phyloP scores from a whole-genome alignment of 2,888 invertebrate species.

The Steinernema scapterisci region DNA sequence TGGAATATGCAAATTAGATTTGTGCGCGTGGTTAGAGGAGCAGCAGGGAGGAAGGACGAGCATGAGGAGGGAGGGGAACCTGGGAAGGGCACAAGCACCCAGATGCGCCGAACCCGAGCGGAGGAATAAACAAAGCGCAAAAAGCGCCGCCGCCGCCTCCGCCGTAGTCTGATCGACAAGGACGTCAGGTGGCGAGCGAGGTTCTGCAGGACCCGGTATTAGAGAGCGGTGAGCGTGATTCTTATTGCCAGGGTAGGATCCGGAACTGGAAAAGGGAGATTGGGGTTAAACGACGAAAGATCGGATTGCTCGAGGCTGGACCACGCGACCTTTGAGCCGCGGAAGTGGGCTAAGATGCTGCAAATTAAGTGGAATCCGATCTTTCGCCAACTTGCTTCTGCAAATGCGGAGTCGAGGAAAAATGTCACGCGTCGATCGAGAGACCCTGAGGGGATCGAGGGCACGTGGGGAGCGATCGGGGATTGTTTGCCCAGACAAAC shows the following conservation, averaged over 20 bases:
- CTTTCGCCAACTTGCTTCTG: constrained; percentile 27
- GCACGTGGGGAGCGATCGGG: constrained; percentile 6
- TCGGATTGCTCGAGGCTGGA: not conserved
- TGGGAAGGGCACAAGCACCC: not conserved
- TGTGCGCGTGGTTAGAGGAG: not conserved
- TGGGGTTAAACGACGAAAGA: not conserved
- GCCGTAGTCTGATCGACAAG: no score
- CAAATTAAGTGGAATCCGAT: constrained; percentile 12
- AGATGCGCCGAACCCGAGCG: constrained; percentile 20
- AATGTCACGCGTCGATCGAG: not conserved
- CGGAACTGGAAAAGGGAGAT: not conserved
- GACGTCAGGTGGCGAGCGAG: not conserved
- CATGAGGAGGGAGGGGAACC: not conserved
- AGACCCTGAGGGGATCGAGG: not conserved
- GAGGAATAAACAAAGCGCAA: constrained; percentile 20
- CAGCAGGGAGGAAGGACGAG: not conserved
- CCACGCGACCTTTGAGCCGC: not conserved
- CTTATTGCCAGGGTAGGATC: no score
- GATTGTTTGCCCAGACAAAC: not conserved
- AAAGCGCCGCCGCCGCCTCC: constrained; percentile 5
- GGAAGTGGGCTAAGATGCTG: not conserved
- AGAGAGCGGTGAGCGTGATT: no score
- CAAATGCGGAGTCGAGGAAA: not conserved
- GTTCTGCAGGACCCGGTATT: not conserved
- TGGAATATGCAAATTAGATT: constrained; percentile 31